Percentiles rank a stretch among this genome's conserved stretches.
These are phyloP conservation scores for Anorthoa munda DNA, from an alignment of 2,888 invertebrate genomes.

Conservation along the genomic window DNA sequence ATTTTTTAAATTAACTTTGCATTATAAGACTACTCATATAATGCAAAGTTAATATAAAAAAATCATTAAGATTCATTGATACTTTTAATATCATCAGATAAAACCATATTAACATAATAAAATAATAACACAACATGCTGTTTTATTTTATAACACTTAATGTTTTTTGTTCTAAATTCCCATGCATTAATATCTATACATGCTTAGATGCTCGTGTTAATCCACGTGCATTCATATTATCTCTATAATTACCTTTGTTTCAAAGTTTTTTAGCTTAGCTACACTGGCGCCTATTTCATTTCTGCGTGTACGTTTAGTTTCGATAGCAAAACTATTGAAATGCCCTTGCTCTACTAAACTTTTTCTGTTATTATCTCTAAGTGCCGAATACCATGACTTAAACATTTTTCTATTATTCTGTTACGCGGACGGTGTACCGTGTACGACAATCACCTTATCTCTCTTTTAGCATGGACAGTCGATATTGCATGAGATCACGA, in stretches of 20 bases:
- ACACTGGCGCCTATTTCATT: neutral
- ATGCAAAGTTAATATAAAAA: too few species aligned
- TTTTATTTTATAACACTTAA: neutral
- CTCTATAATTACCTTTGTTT: neutral
- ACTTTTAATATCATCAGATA: neutral
- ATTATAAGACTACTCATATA: neutral
- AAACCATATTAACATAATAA: neutral
- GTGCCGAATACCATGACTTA: conserved; percentile 56
- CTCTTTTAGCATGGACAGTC: conserved; percentile 18
- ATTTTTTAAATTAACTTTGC: too few species aligned
- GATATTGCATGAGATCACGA: conserved; percentile 64
- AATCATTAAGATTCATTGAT: neutral
- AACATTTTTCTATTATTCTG: conserved; percentile 53
- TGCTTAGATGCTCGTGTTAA: neutral
- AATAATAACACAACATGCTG: neutral
- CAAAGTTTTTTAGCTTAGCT: neutral
- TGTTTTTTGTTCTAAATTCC: neutral
- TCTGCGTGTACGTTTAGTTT: conserved; percentile 25
- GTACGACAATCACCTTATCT: conserved; percentile 50
- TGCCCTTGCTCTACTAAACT: conserved; percentile 70
- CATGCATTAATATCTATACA: neutral
- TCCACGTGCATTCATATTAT: conserved; percentile 4
- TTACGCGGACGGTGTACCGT: conserved; percentile 32
- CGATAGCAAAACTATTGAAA: conserved; percentile 59
- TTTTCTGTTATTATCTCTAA: conserved; percentile 66